Conservation (phyloP, 2,113 vertebrate species). For the Sorex araneus region DNA sequence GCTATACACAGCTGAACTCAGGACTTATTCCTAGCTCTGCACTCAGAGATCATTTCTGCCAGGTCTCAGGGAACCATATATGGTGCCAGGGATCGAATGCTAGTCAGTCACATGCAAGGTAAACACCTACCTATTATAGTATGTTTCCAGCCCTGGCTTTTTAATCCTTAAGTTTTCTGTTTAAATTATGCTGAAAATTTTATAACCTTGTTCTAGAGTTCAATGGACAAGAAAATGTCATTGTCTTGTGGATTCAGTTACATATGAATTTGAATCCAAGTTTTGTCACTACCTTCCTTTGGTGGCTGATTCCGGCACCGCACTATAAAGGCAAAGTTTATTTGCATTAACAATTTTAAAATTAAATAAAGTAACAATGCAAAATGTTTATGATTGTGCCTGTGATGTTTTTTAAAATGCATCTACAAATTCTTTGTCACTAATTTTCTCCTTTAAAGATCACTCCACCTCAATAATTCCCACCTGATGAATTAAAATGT, state of each 20-base stretch:
- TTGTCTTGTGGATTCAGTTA: neutral
- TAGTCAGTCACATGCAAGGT: too few species aligned
- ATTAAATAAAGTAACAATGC: neutral
- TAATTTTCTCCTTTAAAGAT: neutral
- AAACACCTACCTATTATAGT: too few species aligned
- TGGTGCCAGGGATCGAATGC: too few species aligned
- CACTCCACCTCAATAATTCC: neutral
- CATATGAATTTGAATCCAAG: neutral
- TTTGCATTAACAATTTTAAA: neutral
- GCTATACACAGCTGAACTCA: too few species aligned
- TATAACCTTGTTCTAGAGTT: neutral
- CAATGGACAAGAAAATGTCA: neutral
- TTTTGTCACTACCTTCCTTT: neutral
- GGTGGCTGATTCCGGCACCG: neutral
- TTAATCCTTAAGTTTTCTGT: conserved; percentile 14
- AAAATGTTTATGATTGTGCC: neutral
- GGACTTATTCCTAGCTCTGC: too few species aligned
- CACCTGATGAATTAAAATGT: neutral
- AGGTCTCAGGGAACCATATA: too few species aligned
- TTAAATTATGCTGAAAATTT: conserved; percentile 10
- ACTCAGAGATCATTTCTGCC: too few species aligned
- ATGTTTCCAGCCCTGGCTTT: neutral
- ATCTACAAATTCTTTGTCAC: neutral
- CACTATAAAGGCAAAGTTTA: neutral
- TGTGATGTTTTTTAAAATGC: neutral